Evolutionary conservation across 2,888 invertebrate genomes (phyloP).

Genomic region (Papilio protenor): DNA sequence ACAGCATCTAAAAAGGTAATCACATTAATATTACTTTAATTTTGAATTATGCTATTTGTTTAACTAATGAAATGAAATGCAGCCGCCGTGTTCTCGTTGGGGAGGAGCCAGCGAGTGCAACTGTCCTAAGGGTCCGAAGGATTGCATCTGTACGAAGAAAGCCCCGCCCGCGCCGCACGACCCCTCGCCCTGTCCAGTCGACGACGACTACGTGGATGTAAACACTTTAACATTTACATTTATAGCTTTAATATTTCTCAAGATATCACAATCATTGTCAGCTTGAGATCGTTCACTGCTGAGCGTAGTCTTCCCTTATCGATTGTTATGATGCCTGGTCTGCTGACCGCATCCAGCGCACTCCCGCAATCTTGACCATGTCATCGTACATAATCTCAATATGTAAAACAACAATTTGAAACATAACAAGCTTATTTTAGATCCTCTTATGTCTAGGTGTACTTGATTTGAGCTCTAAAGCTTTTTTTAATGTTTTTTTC

Average conservation of each 20-base stretch:
- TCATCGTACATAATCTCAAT: no score
- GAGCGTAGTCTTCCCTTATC: no score
- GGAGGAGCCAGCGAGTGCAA: constrained; percentile 67
- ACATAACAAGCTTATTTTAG: no score
- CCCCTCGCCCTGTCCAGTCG: constrained; percentile 54
- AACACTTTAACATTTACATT: neutral
- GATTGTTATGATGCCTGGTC: no score
- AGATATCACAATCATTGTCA: no score
- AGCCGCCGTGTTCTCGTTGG: constrained; percentile 73
- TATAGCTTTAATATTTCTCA: neutral
- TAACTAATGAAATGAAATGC: constrained; percentile 12
- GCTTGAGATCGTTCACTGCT: no score
- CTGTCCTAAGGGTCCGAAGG: constrained; percentile 70
- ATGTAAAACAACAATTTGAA: no score
- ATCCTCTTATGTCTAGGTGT: no score
- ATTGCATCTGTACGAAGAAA: constrained; percentile 63
- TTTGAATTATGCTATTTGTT: neutral
- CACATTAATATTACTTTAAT: neutral
- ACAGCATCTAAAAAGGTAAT: constrained; percentile 67
- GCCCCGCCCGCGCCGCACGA: constrained; percentile 59
- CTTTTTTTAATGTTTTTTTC: no score
- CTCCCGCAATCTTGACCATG: no score
- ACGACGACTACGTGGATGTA: constrained; percentile 51
- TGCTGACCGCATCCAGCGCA: no score
- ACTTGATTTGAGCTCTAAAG: no score